These are phyloP conservation scores for Dendrocincla fuliginosa DNA, from an alignment of 2,797 vertebrate species.

Conservation along the genomic window DNA sequence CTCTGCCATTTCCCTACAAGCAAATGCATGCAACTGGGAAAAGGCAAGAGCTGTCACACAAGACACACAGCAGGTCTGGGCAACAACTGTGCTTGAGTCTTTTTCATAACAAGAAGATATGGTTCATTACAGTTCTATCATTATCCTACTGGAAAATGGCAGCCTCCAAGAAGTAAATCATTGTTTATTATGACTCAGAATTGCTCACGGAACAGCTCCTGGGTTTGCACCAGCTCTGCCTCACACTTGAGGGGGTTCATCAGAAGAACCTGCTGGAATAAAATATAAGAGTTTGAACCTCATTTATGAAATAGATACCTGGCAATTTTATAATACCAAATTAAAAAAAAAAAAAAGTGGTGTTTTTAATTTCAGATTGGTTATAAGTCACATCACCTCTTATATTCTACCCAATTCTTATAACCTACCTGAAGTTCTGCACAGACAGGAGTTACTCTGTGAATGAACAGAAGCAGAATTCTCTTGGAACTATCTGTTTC, in stretches of 20 bases:
- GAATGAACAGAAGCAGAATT: background rate
- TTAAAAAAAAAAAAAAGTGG: background rate
- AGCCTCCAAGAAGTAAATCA: constrained; percentile 33
- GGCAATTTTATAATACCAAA: background rate
- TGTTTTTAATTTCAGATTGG: background rate
- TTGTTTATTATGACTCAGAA: constrained; percentile 25
- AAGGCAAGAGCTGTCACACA: background rate
- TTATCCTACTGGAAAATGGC: constrained; percentile 33
- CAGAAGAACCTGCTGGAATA: background rate
- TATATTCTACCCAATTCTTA: no score
- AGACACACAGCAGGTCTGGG: background rate
- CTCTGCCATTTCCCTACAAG: background rate
- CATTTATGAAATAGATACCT: background rate
- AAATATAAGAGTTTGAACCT: background rate
- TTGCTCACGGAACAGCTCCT: constrained; percentile 3
- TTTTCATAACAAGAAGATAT: constrained; percentile 22
- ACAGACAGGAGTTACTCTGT: background rate
- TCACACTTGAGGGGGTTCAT: background rate
- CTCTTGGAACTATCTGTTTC: background rate
- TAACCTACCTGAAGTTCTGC: background rate
- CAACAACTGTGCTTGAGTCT: background rate
- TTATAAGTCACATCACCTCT: background rate
- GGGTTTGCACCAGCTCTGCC: background rate
- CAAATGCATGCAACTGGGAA: background rate
- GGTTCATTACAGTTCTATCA: constrained; percentile 57